Evolutionary conservation across 2,113 vertebrate species (phyloP).

Genomic region (Etheostoma spectabile): DNA sequence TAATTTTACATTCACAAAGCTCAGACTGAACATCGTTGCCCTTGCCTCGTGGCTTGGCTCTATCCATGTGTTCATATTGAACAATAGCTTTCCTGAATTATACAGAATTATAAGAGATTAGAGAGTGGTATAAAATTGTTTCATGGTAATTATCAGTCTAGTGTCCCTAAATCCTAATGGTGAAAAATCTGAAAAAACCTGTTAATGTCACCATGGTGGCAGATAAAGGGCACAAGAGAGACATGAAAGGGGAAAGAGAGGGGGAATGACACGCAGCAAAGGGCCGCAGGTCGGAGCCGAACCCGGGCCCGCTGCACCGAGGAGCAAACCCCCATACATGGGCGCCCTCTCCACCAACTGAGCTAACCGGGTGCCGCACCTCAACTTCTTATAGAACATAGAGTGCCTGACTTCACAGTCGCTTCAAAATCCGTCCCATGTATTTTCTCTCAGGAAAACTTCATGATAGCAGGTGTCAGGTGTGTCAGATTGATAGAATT

Average conservation of each 20-base stretch:
- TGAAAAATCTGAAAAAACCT: constrained; percentile 59
- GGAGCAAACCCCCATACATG: no score
- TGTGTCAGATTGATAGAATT: constrained; percentile 25
- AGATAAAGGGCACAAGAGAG: background rate
- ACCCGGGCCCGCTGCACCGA: no score
- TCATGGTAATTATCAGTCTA: constrained; percentile 54
- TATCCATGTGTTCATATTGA: constrained; percentile 24
- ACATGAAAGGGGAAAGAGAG: no score
- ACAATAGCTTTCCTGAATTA: constrained; percentile 40
- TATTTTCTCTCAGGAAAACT: constrained; percentile 17
- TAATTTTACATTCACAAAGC: constrained; percentile 40
- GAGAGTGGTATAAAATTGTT: constrained; percentile 60
- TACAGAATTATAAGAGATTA: constrained; percentile 57
- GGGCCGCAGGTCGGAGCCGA: no score
- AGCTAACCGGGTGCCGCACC: background rate
- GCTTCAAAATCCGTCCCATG: constrained; percentile 4
- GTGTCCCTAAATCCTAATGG: constrained; percentile 59
- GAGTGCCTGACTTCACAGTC: constrained; percentile 1
- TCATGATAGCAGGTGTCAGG: background rate
- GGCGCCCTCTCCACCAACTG: no score
- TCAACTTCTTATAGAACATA: background rate
- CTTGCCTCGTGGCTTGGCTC: constrained; percentile 18
- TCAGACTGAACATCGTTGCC: constrained; percentile 26
- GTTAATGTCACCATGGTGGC: constrained; percentile 54
- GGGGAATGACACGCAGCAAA: no score